These are phyloP conservation scores for Myoxocephalus aenaeus DNA, from an alignment of 2,797 vertebrate species.

Conservation along the genomic window DNA sequence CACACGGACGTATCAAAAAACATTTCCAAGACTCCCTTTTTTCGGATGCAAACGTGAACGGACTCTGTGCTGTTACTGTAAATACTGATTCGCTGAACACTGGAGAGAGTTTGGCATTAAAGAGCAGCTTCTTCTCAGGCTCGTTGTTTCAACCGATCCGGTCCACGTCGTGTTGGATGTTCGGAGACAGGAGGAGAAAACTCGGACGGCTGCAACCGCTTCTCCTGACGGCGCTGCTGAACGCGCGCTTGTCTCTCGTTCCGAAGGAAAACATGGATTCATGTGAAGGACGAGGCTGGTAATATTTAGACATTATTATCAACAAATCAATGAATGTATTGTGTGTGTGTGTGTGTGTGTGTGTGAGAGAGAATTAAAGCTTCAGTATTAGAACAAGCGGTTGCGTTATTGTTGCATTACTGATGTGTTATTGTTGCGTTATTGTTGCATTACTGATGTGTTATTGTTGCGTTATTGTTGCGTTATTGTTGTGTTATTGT, in stretches of 20 bases:
- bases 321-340: too few species aligned
- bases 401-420: too few species aligned
- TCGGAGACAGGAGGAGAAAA: conserved; percentile 25
- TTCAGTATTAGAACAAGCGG: too few species aligned
- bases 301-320: background rate
- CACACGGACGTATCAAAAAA: conserved; percentile 55
- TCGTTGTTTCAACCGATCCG: background rate
- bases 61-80: conserved; percentile 56
- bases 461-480: too few species aligned
- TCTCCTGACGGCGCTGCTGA: conserved; percentile 37
- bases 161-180: background rate
- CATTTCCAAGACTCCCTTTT: conserved; percentile 24
- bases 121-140: conserved; percentile 40
- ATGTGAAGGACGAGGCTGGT: background rate
- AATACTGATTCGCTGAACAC: conserved; percentile 54
- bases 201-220: conserved; percentile 54
- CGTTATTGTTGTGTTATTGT: too few species aligned
- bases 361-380: too few species aligned
- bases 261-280: background rate
- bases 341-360: too few species aligned
- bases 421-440: too few species aligned
- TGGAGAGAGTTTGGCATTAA: conserved; percentile 39
- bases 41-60: conserved; percentile 37
- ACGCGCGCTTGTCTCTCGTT: conserved; percentile 27
- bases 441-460: too few species aligned